Base-by-base conservation (phyloP, 2,888 invertebrate genomes). In the Antheraea yamamai region DNA sequence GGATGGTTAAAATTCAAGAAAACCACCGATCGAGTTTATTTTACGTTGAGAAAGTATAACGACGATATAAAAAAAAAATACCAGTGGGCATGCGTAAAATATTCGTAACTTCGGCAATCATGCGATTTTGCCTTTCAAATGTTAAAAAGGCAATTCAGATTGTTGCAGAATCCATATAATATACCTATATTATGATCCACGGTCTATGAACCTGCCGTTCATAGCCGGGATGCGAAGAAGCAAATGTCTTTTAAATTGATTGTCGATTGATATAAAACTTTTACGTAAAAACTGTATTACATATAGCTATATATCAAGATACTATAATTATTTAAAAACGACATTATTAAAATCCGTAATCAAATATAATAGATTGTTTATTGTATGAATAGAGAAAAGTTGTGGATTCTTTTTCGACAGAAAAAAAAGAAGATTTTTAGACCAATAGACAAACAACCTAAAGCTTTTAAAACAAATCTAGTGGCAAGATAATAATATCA, bases 101-200 rank as follows among this genome's bases (percentile, higher is more conserved):
- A 12, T 66, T 66, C 7, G 20, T 39, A 10, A 20, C 12, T 39
- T 39, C 39, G 8, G 70, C 70, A 70, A 70, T 70, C 70, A 70
- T 70, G 70, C 70, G 20, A 39, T 39, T 66, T 70, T 39, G 70
- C 70, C 70, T 70, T 70, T 70, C 20, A 70, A 35, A n/a, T 74
- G 74, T 76, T 75, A 80, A 88, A 91, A 92, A 92, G 90, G 88
- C 83, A 87, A 87, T 78, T 76, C 88, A 89, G 89, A 87, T 84
- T 84, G 82, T 70, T 39, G 70, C 70, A n/a, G 7, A 39, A 39
- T 70, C 20, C 2, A 61, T 74, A 61, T 73, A 66, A 20, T 72
- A 66, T 66, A 14, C 26, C 16, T 47, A 76, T 70, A n/a, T 26
- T 66, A 71, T 12, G 80, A 85, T 84, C 83, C 79, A 79, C 77